These are phyloP conservation scores for Hypsopygia costalis DNA, from an alignment of 2,888 invertebrate genomes.

Conservation along the genomic window DNA sequence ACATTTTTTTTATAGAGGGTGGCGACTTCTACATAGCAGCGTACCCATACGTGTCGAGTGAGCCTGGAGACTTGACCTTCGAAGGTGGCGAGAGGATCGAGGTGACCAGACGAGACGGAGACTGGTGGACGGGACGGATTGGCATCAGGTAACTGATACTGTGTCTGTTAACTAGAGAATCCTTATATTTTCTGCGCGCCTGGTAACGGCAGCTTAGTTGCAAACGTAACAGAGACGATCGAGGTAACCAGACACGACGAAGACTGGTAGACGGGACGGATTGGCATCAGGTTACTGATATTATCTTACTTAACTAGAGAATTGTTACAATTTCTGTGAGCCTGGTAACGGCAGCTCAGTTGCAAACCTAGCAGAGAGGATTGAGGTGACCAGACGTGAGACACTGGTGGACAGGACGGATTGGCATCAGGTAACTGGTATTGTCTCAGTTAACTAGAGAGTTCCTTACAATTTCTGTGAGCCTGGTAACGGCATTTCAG, in stretches of 20 bases:
- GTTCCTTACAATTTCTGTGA: too few relatives aligned
- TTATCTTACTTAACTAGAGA: too few relatives aligned
- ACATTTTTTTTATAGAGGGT: conserved; percentile 51
- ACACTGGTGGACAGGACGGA: conserved; percentile 99
- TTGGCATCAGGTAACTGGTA: conserved; percentile 81
- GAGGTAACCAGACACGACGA: too few relatives aligned
- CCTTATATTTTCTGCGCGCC: too few relatives aligned
- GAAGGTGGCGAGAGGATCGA: conserved; percentile 92
- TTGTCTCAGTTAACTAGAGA: too few relatives aligned
- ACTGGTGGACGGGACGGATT: conserved; percentile 99
- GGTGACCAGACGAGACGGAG: conserved; percentile 94
- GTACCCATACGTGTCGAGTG: conserved; percentile 93
- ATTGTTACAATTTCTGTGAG: too few relatives aligned
- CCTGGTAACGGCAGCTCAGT: conserved; percentile 93
- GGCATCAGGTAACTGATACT: conserved; percentile 79
- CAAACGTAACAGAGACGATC: too few relatives aligned
- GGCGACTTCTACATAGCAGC: conserved; percentile 92
- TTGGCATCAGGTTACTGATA: too few relatives aligned
- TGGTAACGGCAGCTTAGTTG: too few relatives aligned
- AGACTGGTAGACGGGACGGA: too few relatives aligned
- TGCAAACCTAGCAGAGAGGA: conserved; percentile 93
- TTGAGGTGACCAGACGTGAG: conserved; percentile 94
- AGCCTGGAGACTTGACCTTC: conserved; percentile 95
- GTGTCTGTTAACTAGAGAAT: too few relatives aligned
- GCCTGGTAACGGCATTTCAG: too few relatives aligned